Base-by-base conservation (phyloP, 1,140 invertebrate species). In the Agrypnia vestita region DNA sequence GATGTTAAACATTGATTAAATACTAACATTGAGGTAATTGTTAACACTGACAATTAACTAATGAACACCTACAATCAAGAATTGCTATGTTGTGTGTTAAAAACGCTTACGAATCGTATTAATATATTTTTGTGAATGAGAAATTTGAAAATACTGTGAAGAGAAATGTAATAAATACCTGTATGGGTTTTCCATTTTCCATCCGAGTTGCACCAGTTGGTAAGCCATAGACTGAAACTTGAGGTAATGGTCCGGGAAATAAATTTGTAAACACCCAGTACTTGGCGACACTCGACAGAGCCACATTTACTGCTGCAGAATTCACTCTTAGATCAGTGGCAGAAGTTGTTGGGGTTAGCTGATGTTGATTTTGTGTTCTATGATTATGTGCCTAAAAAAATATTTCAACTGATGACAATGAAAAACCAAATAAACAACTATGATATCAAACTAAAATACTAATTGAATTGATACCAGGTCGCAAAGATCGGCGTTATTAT, bases 191-290 rank as follows among this genome's bases (percentile, higher is more conserved):
- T 79, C 90, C 90, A 87, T 91, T 91, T 86, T 92, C 91, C 82
- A 89, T 88, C 55, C 89, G 86, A 6, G 88, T 84, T n/a, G 87
- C 78, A 61, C 89, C 90, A 3, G 87, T 84, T n/a, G 91, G 90
- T 61, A 91, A 83, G 10, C 91, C 91, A 84, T 92, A 92, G 35
- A 91, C 90, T n/a, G 91, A 91, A 25, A 93, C 91, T 88, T 93
- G 92, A 47, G 91, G 91, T 84, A 93, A 87, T 10, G 91, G 91
- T 35, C 91, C 91, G 19, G 92, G 91, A 84, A 93, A 90, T 67
- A 93, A 86, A 88, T 92, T 93, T 71, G 92, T 93, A 85, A 93
- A 89, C 81, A 93, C 92, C 92, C 92, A 93, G 84, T 92, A 93
- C 85, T 93, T 93, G 46, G 92, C 91, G 69, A 93, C 91, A 86